A percentile compares a stretch with the other conserved stretches of the same genome.
Evolutionary conservation across 1,140 invertebrate genomes (phyloP).

Genomic region (Rhagoletis zephyria): DNA sequence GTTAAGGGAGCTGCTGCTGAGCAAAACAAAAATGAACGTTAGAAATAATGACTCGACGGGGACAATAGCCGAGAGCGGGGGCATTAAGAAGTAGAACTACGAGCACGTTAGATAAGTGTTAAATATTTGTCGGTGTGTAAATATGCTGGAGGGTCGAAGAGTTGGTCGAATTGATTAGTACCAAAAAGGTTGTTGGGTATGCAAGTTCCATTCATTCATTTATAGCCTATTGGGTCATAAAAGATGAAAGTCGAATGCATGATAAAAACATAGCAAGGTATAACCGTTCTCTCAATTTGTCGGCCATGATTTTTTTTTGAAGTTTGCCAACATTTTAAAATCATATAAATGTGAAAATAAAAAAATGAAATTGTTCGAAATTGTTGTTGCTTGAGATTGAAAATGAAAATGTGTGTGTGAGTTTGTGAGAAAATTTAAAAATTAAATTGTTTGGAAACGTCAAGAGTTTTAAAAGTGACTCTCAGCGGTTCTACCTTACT

Average conservation of each 20-base stretch:
- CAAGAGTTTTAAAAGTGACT: too few species aligned
- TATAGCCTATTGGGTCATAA: slow-evolving; percentile 10
- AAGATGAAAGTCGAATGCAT: neutral
- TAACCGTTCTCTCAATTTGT: too few species aligned
- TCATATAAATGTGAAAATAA: too few species aligned
- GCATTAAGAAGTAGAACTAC: neutral
- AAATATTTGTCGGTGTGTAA: neutral
- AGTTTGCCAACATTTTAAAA: too few species aligned
- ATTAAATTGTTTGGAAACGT: too few species aligned
- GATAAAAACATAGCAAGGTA: too few species aligned
- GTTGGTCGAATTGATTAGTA: neutral
- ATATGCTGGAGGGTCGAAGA: neutral
- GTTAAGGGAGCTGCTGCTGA: neutral
- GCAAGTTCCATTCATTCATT: slow-evolving; percentile 3
- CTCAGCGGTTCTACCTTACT: too few species aligned
- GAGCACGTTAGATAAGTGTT: neutral
- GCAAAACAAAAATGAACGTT: neutral
- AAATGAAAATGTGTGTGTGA: too few species aligned
- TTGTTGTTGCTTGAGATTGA: too few species aligned
- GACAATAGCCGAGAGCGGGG: neutral
- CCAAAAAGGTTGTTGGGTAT: neutral
- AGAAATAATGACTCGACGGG: neutral
- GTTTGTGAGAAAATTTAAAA: too few species aligned
- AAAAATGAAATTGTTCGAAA: too few species aligned
- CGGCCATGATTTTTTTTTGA: too few species aligned